These are phyloP conservation scores for Acleris sparsana DNA, from an alignment of 2,888 invertebrate genomes.

Conservation along the genomic window DNA sequence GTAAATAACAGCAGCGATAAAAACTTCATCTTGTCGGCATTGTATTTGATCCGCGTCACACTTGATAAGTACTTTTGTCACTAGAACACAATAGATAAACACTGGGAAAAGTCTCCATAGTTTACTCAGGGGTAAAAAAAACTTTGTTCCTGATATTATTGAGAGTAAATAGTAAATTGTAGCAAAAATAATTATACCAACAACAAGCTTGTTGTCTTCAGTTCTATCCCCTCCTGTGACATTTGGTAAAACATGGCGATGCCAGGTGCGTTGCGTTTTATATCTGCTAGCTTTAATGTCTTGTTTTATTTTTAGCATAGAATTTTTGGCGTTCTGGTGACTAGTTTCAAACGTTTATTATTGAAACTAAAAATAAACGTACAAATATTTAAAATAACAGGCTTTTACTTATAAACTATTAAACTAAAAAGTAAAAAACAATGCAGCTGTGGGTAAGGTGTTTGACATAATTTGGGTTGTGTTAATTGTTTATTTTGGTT, in stretches of 20 bases:
- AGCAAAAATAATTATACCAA: constrained; percentile 34
- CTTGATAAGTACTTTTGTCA: constrained; percentile 38
- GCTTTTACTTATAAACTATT: too few species aligned
- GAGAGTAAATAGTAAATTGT: constrained; percentile 21
- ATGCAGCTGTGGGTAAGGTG: too few species aligned
- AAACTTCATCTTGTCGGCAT: constrained; percentile 73
- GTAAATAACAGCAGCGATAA: constrained; percentile 66
- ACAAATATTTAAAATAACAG: too few species aligned
- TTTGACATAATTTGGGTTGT: too few species aligned
- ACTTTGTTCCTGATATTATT: constrained; percentile 20
- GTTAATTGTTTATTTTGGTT: too few species aligned
- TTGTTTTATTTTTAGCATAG: neutral
- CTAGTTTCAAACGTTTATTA: too few species aligned
- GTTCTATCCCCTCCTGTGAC: constrained; percentile 19
- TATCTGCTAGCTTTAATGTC: constrained; percentile 1
- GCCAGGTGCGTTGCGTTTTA: constrained; percentile 25
- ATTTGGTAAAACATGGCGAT: constrained; percentile 33
- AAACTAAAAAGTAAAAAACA: too few species aligned
- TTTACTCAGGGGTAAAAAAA: constrained; percentile 6
- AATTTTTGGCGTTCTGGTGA: too few species aligned
- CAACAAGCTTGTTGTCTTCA: constrained; percentile 33
- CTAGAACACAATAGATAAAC: constrained; percentile 25
- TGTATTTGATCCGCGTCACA: constrained; percentile 56
- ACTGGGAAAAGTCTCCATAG: constrained; percentile 20
- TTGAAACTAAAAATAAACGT: too few species aligned